Conservation (phyloP, 2,113 vertebrate species). For the Melanerpes formicivorus region DNA sequence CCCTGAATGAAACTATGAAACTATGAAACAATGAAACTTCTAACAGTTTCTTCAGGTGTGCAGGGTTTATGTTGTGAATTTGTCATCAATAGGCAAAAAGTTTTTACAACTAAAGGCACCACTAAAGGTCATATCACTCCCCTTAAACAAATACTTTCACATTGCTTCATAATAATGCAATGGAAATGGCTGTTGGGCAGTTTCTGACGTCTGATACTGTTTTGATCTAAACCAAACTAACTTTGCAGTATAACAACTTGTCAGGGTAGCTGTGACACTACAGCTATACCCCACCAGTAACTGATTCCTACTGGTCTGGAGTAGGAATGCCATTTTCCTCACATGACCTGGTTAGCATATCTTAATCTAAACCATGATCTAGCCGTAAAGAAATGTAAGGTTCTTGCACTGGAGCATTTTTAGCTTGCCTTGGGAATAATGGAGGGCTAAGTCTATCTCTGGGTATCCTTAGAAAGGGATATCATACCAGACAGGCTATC, state of each 20-base stretch:
- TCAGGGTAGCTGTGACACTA: not conserved
- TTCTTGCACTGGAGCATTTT: not conserved
- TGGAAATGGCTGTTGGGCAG: not conserved
- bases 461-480: not conserved
- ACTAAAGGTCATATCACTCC: not conserved
- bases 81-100: not conserved
- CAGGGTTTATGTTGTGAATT: not conserved
- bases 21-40: not conserved
- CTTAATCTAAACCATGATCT: not conserved
- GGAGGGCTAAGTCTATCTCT: rapidly evolving
- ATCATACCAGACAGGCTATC: not conserved
- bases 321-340: not conserved
- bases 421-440: not conserved
- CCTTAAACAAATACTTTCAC: not conserved
- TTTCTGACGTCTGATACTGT: not conserved
- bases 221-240: not conserved
- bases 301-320: not conserved
- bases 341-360: not conserved
- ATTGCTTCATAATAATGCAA: not conserved
- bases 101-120: not conserved
- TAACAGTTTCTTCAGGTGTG: not conserved
- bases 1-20: no score
- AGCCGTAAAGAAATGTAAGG: not conserved
- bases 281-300: not conserved
- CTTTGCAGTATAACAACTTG: not conserved